Conservation (phyloP, 1,140 invertebrate species). For the Lepidostoma basale region DNA sequence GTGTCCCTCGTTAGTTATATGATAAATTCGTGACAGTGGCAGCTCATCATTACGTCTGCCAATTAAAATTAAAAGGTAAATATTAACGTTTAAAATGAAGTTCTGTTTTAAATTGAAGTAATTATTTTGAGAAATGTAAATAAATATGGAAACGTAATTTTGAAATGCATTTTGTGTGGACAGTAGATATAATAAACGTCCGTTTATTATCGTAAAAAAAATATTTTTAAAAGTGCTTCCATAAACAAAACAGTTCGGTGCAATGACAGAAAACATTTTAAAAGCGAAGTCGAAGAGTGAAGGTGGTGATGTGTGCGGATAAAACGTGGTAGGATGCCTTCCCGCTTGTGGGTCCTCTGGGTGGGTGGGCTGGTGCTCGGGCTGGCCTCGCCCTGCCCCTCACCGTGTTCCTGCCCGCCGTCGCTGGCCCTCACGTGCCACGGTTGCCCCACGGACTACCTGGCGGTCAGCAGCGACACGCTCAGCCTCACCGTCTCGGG, state of each 20-base stretch:
- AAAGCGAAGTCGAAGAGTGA: not conserved
- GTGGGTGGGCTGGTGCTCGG: conserved; percentile 31
- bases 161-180: not conserved
- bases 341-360: conserved; percentile 18
- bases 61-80: not conserved
- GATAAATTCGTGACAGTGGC: not conserved
- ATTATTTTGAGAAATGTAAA: not conserved
- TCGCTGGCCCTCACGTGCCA: conserved; percentile 26
- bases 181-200: not conserved
- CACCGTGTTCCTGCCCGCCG: conserved; percentile 34
- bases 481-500: conserved; percentile 28
- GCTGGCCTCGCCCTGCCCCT: conserved; percentile 20
- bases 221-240: not conserved
- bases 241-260: not conserved
- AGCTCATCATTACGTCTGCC: no score
- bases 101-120: not conserved
- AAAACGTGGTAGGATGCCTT: conserved; percentile 13
- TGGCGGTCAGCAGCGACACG: conserved; percentile 25
- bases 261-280: not conserved
- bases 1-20: not conserved
- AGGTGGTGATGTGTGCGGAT: conserved; percentile 1
- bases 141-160: not conserved
- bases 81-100: not conserved
- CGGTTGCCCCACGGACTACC: conserved; percentile 40
- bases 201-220: not conserved